Evolutionary conservation across 2,888 invertebrate species (phyloP).

Genomic region (Scaptodrosophila latifasciaeformis): DNA sequence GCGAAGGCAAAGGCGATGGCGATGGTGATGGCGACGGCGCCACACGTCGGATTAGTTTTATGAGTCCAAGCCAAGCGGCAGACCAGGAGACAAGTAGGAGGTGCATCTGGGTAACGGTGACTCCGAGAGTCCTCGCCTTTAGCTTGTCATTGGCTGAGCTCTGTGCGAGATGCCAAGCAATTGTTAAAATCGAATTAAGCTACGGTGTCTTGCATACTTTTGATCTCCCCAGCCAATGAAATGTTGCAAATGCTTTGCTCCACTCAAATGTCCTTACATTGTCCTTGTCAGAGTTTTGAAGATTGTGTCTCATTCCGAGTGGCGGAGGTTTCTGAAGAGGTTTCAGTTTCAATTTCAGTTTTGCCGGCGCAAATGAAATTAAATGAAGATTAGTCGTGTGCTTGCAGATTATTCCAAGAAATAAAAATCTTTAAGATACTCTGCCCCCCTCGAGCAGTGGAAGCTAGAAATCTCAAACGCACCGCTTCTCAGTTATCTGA

Average conservation of each 20-base stretch:
- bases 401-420: slow-evolving; percentile 65
- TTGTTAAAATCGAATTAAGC: slow-evolving; percentile 69
- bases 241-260: slow-evolving; percentile 48
- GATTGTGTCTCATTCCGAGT: no score
- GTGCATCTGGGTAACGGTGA: neutral
- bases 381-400: slow-evolving; percentile 71
- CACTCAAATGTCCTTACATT: slow-evolving; percentile 60
- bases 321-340: slow-evolving; percentile 29
- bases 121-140: slow-evolving; percentile 35
- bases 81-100: slow-evolving; percentile 9
- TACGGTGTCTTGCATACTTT: slow-evolving; percentile 69
- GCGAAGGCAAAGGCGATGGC: slow-evolving; percentile 46
- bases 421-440: slow-evolving; percentile 62
- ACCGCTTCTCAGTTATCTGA: slow-evolving; percentile 14
- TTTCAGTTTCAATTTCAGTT: slow-evolving; percentile 58
- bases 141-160: slow-evolving; percentile 54
- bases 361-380: slow-evolving; percentile 67
- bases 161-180: slow-evolving; percentile 45
- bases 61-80: slow-evolving; percentile 42
- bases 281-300: slow-evolving; percentile 60
- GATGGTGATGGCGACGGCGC: slow-evolving; percentile 54
- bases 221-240: slow-evolving; percentile 67
- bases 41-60: slow-evolving; percentile 73
- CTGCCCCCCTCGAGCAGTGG: slow-evolving; percentile 10
- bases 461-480: no score